Evolutionary conservation across 2,113 vertebrate species (phyloP), one percentile per base, ranked within the genome.

Genomic region (Erinaceus europaeus): DNA sequence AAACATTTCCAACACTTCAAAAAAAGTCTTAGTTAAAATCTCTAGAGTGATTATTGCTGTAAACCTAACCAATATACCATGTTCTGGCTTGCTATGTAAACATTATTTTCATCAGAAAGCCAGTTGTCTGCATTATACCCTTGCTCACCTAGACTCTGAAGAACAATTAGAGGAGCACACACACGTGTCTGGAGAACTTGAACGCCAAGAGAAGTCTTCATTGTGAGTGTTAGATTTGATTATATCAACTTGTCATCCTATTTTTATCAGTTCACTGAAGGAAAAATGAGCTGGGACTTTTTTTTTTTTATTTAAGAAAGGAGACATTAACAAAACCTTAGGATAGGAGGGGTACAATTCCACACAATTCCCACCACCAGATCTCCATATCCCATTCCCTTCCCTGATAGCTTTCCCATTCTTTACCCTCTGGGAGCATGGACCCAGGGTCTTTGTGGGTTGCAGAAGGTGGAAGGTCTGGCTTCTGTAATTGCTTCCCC

Each of bases 251-350:
- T 89, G 67, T 88, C 64, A 74, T 81, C 40, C 40, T 42, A 55
- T 64, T 90, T 88, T 89, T 87, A 89, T 78, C 87, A 86, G n/a
- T 72, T 78, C 42, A 40, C 34, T n/a, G 76, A 86, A 85, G 82
- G 65, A 94, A 93, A 93, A 94, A 84, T 82, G 87, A 94, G 52
- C 32, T 53, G 38, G 72, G 86, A 73, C 64, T 20, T 48, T 84
- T 86, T 67, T 52, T 25, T n/a, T n/a, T n/a, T n/a, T n/a, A n/a
- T n/a, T n/a, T n/a, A n/a, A n/a, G n/a, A n/a, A n/a, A n/a, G n/a
- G n/a, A n/a, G n/a, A n/a, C n/a, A n/a, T n/a, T n/a, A n/a, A n/a
- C n/a, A n/a, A n/a, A n/a, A n/a, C n/a, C n/a, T n/a, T n/a, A n/a
- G n/a, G n/a, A n/a, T n/a, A n/a, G n/a, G n/a, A n/a, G n/a, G n/a